Evolutionary conservation across 2,888 invertebrate species (phyloP).

Genomic region (Escarpia spicata): DNA sequence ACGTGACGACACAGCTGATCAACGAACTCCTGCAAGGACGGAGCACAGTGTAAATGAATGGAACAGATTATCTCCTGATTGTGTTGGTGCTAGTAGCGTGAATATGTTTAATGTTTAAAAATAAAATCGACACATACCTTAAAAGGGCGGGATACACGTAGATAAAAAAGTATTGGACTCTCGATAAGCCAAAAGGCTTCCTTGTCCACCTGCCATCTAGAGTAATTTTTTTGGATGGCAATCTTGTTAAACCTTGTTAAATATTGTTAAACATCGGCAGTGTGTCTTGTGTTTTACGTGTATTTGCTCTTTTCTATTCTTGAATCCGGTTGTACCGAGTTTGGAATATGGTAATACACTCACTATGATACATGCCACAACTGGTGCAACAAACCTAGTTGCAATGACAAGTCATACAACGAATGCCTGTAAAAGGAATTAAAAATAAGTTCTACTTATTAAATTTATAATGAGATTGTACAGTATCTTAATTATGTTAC

Average conservation of each 20-base stretch:
- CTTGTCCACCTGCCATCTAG: no score
- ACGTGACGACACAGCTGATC: constrained; percentile 23
- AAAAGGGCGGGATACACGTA: no score
- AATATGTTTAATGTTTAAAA: no score
- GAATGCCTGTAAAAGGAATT: background rate
- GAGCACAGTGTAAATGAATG: background rate
- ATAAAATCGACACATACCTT: no score
- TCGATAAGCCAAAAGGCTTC: no score
- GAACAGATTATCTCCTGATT: no score
- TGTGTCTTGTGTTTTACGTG: background rate
- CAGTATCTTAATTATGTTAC: background rate
- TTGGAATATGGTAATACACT: background rate
- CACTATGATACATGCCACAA: background rate
- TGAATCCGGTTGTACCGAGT: background rate
- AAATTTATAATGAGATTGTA: background rate
- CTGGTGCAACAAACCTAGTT: background rate
- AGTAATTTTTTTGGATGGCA: no score
- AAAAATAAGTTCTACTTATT: background rate
- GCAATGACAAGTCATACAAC: background rate
- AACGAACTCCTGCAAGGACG: constrained; percentile 19
- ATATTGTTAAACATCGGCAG: background rate
- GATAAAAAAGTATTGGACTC: no score
- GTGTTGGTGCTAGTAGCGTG: no score
- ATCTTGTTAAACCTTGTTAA: no score
- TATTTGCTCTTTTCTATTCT: background rate